Evolutionary conservation across 2,888 invertebrate genomes (phyloP).

Genomic region (Pyrochroa serraticornis): DNA sequence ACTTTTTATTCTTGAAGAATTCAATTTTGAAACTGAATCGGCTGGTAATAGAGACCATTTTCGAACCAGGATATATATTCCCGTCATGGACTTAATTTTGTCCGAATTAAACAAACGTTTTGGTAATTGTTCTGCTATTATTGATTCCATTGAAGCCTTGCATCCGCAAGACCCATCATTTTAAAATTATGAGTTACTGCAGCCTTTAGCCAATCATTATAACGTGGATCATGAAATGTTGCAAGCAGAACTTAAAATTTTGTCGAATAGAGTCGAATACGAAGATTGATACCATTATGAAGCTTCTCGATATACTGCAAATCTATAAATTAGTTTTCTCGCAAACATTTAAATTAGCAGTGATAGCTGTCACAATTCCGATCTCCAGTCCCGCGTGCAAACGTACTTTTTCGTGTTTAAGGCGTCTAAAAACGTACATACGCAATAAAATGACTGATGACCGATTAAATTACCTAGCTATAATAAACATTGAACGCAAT

Average conservation of each 20-base stretch:
- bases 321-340: constrained; percentile 7
- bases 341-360: constrained; percentile 7
- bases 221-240: not conserved
- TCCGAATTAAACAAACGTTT: not conserved
- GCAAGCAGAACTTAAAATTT: not conserved
- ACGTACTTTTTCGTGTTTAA: constrained; percentile 8
- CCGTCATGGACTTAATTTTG: not conserved
- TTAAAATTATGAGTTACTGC: not conserved
- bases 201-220: not conserved
- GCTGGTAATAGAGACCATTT: too few relatives aligned
- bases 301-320: not conserved
- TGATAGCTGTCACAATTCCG: constrained; percentile 5
- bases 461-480: not conserved
- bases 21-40: too few relatives aligned
- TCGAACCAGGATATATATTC: too few relatives aligned
- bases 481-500: constrained; percentile 2
- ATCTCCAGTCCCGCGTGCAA: constrained; percentile 1
- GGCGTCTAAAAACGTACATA: constrained; percentile 3
- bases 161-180: not conserved
- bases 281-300: not conserved
- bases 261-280: not conserved
- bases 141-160: not conserved
- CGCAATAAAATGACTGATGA: constrained; percentile 2
- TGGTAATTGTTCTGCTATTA: not conserved
- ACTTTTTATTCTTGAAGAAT: too few relatives aligned